These are phyloP conservation scores for Melanostigma gelatinosum DNA, from an alignment of 2,113 vertebrate genomes.

Conservation along the genomic window DNA sequence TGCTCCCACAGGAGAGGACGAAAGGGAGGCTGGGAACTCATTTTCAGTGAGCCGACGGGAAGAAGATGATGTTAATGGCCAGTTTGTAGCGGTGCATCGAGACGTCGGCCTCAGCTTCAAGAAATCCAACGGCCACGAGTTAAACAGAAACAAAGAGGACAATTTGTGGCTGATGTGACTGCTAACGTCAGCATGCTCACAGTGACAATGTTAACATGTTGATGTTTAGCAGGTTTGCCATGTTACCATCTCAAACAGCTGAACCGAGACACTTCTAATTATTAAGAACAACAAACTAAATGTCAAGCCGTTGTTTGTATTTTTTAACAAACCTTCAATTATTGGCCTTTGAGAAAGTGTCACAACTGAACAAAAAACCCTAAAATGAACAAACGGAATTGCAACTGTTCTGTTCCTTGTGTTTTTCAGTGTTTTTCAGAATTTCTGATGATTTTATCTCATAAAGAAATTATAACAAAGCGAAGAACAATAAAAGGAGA, in stretches of 20 bases:
- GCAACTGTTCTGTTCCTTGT: slow-evolving; percentile 6
- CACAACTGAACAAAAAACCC: neutral
- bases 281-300: too few species aligned
- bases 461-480: slow-evolving; percentile 59
- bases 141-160: neutral
- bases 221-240: too few species aligned
- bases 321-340: neutral
- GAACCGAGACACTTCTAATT: neutral
- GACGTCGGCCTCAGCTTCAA: neutral
- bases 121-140: slow-evolving; percentile 8
- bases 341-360: neutral
- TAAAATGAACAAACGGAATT: slow-evolving; percentile 21
- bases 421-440: slow-evolving; percentile 9
- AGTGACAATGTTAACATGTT: too few species aligned
- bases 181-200: too few species aligned
- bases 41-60: slow-evolving; percentile 27
- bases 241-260: neutral
- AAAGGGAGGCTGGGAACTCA: slow-evolving; percentile 55
- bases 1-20: slow-evolving; percentile 50
- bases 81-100: slow-evolving; percentile 14
- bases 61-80: neutral
- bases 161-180: neutral
- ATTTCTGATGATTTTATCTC: slow-evolving; percentile 49
- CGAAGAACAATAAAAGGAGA: slow-evolving; percentile 32
- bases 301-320: too few species aligned